A percentile compares a stretch with the other conserved stretches of the same genome.
Conservation (phyloP, 1,140 invertebrate genomes). For the Drosophila pseudoananassae region DNA sequence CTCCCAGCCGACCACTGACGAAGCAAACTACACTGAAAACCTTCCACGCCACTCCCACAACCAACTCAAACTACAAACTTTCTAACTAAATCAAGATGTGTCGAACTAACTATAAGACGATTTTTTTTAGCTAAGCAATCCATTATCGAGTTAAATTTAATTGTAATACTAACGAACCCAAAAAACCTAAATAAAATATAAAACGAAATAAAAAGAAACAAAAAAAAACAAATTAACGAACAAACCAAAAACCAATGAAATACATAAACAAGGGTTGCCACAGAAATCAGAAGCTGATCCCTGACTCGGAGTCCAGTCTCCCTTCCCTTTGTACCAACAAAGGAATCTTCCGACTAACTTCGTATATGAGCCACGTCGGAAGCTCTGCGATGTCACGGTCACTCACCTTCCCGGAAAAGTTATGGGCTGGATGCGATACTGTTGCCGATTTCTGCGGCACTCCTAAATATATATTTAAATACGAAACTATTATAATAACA, state of each 20-base stretch:
- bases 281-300: not conserved
- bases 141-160: slow-evolving; percentile 76
- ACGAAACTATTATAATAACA: slow-evolving; percentile 19
- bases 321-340: too few species aligned
- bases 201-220: not conserved
- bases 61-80: slow-evolving; percentile 35
- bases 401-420: too few species aligned
- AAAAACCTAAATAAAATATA: slow-evolving; percentile 19
- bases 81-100: slow-evolving; percentile 70
- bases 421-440: too few species aligned
- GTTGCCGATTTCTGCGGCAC: not conserved
- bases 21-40: slow-evolving; percentile 1
- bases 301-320: too few species aligned
- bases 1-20: not conserved
- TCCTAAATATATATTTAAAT: slow-evolving; percentile 72
- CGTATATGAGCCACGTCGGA: too few species aligned
- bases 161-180: slow-evolving; percentile 57
- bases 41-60: slow-evolving; percentile 4
- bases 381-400: too few species aligned
- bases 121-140: slow-evolving; percentile 81
- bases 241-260: slow-evolving; percentile 59
- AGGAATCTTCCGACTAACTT: too few species aligned
- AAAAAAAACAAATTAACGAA: slow-evolving; percentile 3
- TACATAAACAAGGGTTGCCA: slow-evolving; percentile 29
- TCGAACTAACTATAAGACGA: slow-evolving; percentile 74